Evolutionary conservation across 2,797 vertebrate species (phyloP), one percentile per base, ranked within the genome.

Genomic region (Spatula clypeata): DNA sequence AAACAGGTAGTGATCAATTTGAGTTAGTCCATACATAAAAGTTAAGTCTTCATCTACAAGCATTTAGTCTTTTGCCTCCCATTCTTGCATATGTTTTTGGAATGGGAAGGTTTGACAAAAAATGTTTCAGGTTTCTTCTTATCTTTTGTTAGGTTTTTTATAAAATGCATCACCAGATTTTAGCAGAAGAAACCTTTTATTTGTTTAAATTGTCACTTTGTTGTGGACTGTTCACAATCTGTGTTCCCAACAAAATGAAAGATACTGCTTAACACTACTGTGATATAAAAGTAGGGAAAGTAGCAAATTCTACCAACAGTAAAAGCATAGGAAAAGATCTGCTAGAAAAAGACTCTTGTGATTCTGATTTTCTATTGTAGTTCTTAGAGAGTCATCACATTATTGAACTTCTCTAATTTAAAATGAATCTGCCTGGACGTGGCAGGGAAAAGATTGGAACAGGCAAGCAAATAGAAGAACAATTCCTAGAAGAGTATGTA

Each of bases 381-480:
- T 73, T 88, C 73, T 91, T 66, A 26, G 34, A 74, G 42, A 16
- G 32, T 93, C 55, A n/a, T 77, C 40, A 42, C 4, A 2, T 26
- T 65, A 32, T 29, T 87, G 61, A 79, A 72, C 6, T 80, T 88
- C 24, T 15, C 58, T 85, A 20, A 54, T 92, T 77, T 92, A 51
- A 83, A 72, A 82, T 58, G 15, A 90, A 73, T 24, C 21, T 82
- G 7, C 32, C 44, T 66, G 60, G 34, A 51, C 18, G 3, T 44
- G 79, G 36, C 36, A 27, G n/a, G 36, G 17, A 9, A 40, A 57
- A 76, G 76, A 69, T 0, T 36, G 54, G 10, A 75, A 36, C 40
- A 82, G 64, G 64, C 44, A 74, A 88, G 60, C 42, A 90, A 94
- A 76, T 60, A 3, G 51, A 60, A 84, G 55, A 91, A 42, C 62